Evolutionary conservation across 2,797 vertebrate species (phyloP).

Genomic region (Triplophysa bombifrons): DNA sequence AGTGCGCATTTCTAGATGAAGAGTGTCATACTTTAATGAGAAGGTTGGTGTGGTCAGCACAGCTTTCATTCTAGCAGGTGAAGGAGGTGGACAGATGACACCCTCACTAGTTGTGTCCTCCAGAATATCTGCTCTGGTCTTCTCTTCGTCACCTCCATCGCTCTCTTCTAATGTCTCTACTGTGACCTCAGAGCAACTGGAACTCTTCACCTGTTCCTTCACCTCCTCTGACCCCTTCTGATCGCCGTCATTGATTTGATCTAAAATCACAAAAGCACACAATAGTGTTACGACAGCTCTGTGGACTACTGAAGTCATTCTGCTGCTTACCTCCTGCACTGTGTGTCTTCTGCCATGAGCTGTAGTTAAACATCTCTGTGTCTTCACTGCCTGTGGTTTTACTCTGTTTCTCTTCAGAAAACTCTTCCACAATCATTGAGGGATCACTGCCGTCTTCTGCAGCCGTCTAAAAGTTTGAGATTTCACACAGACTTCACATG

Average conservation of each 20-base stretch:
- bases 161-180: conserved; percentile 52
- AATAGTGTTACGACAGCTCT: background rate
- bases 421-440: conserved; percentile 42
- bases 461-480: conserved; percentile 33
- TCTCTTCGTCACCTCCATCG: conserved; percentile 44
- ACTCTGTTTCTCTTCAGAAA: conserved; percentile 47
- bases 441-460: conserved; percentile 43
- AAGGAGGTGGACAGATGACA: conserved; percentile 38
- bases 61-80: conserved; percentile 54
- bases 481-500: background rate
- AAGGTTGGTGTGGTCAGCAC: conserved; percentile 65
- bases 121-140: conserved; percentile 16
- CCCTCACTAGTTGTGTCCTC: conserved; percentile 48
- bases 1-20: background rate
- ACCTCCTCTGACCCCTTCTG: conserved; percentile 46
- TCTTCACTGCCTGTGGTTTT: conserved; percentile 51
- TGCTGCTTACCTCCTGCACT: conserved; percentile 23
- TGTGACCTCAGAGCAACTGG: conserved; percentile 18
- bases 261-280: conserved; percentile 54
- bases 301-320: background rate
- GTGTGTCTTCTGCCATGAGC: conserved; percentile 47
- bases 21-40: conserved; percentile 67
- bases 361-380: conserved; percentile 37
- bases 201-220: conserved; percentile 7
- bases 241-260: conserved; percentile 47